phyloP scores from a whole-genome alignment of 2,113 vertebrate species.

The Naja naja region DNA sequence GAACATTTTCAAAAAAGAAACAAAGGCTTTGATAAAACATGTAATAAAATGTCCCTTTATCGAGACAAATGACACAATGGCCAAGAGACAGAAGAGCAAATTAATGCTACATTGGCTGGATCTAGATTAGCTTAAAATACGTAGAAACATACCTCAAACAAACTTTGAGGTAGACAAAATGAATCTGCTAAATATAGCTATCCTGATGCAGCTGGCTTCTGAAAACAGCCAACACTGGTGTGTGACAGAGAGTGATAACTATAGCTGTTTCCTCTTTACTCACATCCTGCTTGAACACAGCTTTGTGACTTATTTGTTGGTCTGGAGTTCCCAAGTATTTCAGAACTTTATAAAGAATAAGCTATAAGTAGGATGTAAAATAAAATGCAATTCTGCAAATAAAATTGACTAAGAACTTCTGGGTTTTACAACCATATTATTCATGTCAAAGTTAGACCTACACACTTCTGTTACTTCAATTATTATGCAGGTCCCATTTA shows the following conservation, averaged over 20 bases:
- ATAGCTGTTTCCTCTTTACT: constrained; percentile 72
- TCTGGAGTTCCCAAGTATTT: constrained; percentile 34
- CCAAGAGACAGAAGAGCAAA: constrained; percentile 24
- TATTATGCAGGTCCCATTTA: not conserved
- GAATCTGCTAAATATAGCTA: constrained; percentile 64
- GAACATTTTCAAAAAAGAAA: constrained; percentile 29
- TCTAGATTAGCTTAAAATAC: constrained; percentile 5
- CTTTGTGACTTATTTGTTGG: constrained; percentile 12
- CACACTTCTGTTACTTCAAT: not conserved
- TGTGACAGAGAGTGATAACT: constrained; percentile 52
- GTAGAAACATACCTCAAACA: constrained; percentile 17
- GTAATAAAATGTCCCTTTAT: constrained; percentile 20
- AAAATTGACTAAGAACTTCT: not conserved
- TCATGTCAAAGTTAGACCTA: not conserved
- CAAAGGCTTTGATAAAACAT: constrained; percentile 19
- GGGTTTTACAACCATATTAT: not conserved
- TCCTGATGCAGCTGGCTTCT: constrained; percentile 36
- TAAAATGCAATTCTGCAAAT: not conserved
- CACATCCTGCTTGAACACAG: constrained; percentile 66
- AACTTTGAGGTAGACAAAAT: constrained; percentile 6
- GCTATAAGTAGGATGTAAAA: not conserved
- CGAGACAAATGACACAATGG: constrained; percentile 18
- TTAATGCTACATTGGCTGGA: not conserved
- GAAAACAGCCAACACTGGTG: constrained; percentile 47
- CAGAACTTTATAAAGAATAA: constrained; percentile 36